Percentiles rank a stretch among this genome's conserved stretches.
Conservation (phyloP, 2,113 vertebrate genomes). For the Podarcis muralis region DNA sequence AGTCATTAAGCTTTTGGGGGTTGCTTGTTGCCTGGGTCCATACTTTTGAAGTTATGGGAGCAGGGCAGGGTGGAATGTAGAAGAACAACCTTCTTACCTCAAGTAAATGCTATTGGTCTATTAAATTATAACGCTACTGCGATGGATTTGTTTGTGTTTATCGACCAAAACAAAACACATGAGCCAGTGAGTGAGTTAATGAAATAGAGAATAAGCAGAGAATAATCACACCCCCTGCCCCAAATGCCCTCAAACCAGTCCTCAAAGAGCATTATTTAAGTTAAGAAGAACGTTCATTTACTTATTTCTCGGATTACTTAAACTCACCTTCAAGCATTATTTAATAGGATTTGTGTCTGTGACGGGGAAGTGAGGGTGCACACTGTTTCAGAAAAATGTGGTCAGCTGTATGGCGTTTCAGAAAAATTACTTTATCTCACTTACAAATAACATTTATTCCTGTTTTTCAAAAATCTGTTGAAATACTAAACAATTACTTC, state of each 20-base stretch:
- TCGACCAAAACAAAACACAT: conserved; percentile 34
- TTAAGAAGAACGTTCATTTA: conserved; percentile 53
- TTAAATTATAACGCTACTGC: conserved; percentile 51
- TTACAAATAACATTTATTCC: conserved; percentile 41
- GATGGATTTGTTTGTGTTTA: conserved; percentile 41
- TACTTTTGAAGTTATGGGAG: conserved; percentile 60
- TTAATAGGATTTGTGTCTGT: conserved; percentile 45
- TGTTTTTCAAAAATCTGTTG: conserved; percentile 12
- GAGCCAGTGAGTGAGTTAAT: conserved; percentile 10
- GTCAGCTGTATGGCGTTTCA: conserved; percentile 4
- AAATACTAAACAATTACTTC: conserved; percentile 9
- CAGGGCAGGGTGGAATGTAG: conserved; percentile 46
- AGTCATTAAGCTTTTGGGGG: conserved; percentile 55
- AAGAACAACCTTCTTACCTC: conserved; percentile 74
- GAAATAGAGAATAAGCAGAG: conserved; percentile 41
- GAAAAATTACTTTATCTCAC: conserved; percentile 72
- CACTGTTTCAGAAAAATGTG: conserved; percentile 44
- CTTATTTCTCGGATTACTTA: conserved; percentile 46
- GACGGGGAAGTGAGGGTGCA: conserved; percentile 18
- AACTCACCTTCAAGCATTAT: conserved; percentile 54
- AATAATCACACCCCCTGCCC: conserved; percentile 22
- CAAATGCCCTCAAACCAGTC: conserved; percentile 37
- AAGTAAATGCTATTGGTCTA: conserved; percentile 42
- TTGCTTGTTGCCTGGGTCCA: conserved; percentile 48
- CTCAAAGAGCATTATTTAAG: conserved; percentile 45